phyloP scores from a whole-genome alignment of 2,888 invertebrate species.

The Chrysomela aeneicollis region DNA sequence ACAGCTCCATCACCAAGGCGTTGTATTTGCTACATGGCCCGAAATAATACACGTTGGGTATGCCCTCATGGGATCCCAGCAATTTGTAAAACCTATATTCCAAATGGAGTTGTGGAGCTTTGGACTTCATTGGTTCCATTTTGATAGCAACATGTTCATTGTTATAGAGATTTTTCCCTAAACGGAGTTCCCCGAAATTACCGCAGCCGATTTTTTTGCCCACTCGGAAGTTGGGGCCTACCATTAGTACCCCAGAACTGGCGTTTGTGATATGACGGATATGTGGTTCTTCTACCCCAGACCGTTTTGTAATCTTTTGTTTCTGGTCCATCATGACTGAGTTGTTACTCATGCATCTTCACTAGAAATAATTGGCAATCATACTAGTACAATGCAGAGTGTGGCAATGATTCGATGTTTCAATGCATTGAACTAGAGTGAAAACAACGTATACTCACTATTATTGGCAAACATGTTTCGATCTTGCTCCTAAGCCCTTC shows the following conservation, averaged over 20 bases:
- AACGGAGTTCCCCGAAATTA: conserved; percentile 98
- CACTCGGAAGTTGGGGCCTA: conserved; percentile 99
- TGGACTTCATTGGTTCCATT: conserved; percentile 99
- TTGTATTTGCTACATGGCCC: conserved; percentile 99
- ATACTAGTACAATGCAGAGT: conserved; percentile 34
- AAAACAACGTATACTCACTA: conserved; percentile 53
- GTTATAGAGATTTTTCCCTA: conserved; percentile 99
- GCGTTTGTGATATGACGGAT: conserved; percentile 79
- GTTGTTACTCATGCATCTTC: conserved; percentile 28
- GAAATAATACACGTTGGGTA: conserved; percentile 99
- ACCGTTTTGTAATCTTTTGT: conserved; percentile 31
- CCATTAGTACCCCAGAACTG: conserved; percentile 93
- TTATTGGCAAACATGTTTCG: conserved; percentile 60
- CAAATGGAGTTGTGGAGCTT: conserved; percentile 99
- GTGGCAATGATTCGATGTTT: conserved; percentile 22
- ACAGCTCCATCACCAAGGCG: conserved; percentile 98
- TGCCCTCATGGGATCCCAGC: conserved; percentile 96
- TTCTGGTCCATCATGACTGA: conserved; percentile 31
- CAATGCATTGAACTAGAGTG: conserved; percentile 26
- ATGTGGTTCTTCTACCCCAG: conserved; percentile 73
- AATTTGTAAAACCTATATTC: conserved; percentile 99
- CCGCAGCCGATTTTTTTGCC: conserved; percentile 99
- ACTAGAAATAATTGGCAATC: conserved; percentile 34
- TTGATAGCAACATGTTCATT: conserved; percentile 99
- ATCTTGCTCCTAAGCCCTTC: conserved; percentile 59